Conservation (phyloP, 2,797 vertebrate genomes). For the Enteromius paludinosus region DNA sequence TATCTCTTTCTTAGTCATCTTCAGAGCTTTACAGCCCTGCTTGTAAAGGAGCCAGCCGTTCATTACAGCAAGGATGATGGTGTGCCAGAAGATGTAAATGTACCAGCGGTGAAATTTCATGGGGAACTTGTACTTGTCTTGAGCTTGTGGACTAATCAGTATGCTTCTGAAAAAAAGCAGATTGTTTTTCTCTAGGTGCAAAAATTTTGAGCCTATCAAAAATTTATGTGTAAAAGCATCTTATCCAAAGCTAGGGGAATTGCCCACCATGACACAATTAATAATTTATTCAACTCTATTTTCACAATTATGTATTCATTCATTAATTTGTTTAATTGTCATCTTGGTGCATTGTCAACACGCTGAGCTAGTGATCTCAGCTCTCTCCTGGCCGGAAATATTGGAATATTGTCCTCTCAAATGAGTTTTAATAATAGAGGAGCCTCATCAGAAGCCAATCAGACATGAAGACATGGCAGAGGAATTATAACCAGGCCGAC, state of each 20-base stretch:
- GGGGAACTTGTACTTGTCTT: neutral
- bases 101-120: too few relatives aligned
- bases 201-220: constrained; percentile 12
- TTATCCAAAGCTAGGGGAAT: constrained; percentile 6
- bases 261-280: constrained; percentile 60
- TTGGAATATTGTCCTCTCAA: constrained; percentile 69
- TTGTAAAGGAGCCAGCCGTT: neutral
- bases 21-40: neutral
- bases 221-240: constrained; percentile 9
- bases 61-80: neutral
- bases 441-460: constrained; percentile 82
- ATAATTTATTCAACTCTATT: constrained; percentile 81
- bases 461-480: constrained; percentile 74
- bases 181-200: neutral
- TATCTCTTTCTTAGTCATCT: too few relatives aligned
- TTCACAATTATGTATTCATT: constrained; percentile 76
- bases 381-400: constrained; percentile 61
- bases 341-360: constrained; percentile 53
- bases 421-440: constrained; percentile 85
- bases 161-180: neutral
- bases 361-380: constrained; percentile 24
- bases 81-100: neutral
- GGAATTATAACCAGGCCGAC: constrained; percentile 65
- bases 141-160: neutral
- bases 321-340: constrained; percentile 79